Evolutionary conservation across 2,888 invertebrate species (phyloP), one percentile per base, ranked within the genome.

Genomic region (Melanostoma scalare): DNA sequence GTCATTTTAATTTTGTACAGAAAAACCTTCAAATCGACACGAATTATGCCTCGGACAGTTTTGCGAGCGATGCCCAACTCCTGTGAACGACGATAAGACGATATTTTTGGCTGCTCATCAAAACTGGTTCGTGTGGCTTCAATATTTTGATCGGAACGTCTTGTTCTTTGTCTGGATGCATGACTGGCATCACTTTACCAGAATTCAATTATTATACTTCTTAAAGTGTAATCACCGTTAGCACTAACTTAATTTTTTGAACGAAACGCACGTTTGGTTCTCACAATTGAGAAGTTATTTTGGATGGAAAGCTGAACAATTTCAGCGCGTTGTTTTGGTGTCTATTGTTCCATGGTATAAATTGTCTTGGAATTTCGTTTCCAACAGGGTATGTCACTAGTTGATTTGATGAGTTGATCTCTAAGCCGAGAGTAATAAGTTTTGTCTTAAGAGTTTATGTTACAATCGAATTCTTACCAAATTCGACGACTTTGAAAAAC

Each of bases 161-260:
- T 69, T 76, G 50, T 48, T 38, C 31, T 36, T 35, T 69, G 69
- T 74, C 63, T 53, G 38, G 68, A 65, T 56, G 35, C 36, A 55
- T 55, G 35, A 35, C 55, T 55, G 55, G 55, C 55, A 55, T 55
- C 35, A 55, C 55, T 36, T 10, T 36, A 10, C 55, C 36, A 36
- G 36, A 2, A 36, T 6, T 55, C n/a, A 36, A n/a, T n/a, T n/a
- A n/a, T n/a, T n/a, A n/a, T n/a, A n/a, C n/a, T n/a, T n/a, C n/a
- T n/a, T n/a, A n/a, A n/a, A n/a, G n/a, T n/a, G n/a, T n/a, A n/a
- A n/a, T n/a, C n/a, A n/a, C n/a, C n/a, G n/a, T n/a, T n/a, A n/a
- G n/a, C n/a, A n/a, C n/a, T 30, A 55, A 33, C 20, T 20, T 20
- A 1, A 20, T 20, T 20, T 20, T 20, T 20, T 1, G 20, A 20